Percentiles rank a stretch among this genome's conserved stretches.
phyloP scores from a whole-genome alignment of 2,888 invertebrate genomes.

The Ennomos erosarius region DNA sequence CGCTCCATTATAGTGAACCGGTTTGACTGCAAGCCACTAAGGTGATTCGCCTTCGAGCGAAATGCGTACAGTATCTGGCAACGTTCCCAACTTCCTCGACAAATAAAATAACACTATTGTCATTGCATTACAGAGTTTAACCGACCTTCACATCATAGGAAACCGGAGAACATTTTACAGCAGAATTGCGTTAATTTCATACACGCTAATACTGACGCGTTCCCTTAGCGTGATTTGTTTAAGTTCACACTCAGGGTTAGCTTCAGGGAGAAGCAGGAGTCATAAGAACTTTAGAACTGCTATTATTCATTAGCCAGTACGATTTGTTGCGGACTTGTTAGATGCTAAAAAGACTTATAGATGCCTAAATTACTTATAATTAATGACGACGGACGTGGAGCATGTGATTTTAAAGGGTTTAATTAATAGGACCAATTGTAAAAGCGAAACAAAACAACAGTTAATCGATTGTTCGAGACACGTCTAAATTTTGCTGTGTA shows the following conservation, averaged over 20 bases:
- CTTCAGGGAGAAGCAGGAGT: slow-evolving; percentile 14
- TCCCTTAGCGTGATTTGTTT: slow-evolving; percentile 41
- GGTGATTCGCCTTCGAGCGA: slow-evolving; percentile 55
- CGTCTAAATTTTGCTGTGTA: slow-evolving; percentile 5
- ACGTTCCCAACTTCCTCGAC: slow-evolving; percentile 54
- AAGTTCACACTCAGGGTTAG: slow-evolving; percentile 45
- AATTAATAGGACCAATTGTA: slow-evolving; percentile 40
- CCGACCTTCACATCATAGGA: slow-evolving; percentile 53
- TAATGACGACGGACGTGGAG: slow-evolving; percentile 48
- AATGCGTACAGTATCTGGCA: slow-evolving; percentile 62
- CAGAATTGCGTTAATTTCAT: slow-evolving; percentile 45
- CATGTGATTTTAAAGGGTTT: slow-evolving; percentile 47
- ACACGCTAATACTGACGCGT: slow-evolving; percentile 16
- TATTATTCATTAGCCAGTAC: slow-evolving; percentile 38
- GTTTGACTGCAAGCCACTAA: slow-evolving; percentile 45
- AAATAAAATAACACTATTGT: slow-evolving; percentile 57
- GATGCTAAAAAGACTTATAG: slow-evolving; percentile 36
- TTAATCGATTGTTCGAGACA: slow-evolving; percentile 7
- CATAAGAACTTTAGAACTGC: slow-evolving; percentile 34
- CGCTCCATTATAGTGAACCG: slow-evolving; percentile 31
- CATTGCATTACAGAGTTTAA: slow-evolving; percentile 45
- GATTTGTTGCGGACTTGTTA: slow-evolving; percentile 41
- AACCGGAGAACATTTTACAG: slow-evolving; percentile 45
- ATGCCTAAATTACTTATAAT: slow-evolving; percentile 25
- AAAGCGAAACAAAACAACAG: slow-evolving; percentile 13